Base-by-base conservation (phyloP, 1,140 invertebrate genomes). In the Stratiolaelaps scimitus region DNA sequence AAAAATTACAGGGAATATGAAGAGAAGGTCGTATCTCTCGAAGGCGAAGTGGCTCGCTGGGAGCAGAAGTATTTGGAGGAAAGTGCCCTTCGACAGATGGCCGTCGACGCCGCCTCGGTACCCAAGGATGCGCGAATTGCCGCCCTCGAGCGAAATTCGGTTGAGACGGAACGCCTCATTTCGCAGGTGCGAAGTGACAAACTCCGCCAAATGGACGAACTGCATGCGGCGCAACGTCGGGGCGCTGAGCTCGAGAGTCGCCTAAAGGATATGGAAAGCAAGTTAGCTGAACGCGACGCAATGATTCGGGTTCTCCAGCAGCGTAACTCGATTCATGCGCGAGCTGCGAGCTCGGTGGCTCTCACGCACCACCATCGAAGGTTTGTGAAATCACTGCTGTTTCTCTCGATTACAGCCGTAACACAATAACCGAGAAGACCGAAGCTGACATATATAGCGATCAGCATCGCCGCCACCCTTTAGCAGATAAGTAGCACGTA, bases 221-320 rank as follows among this genome's bases (percentile, higher is more conserved):
- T 89, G 15, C 86, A 89, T 74, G 83, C 83, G 13, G 72, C 73
- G 29, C 86, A 89, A 72, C 87, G 87, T 72, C 87, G 86, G 74
- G 80, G 86, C 6, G 84, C 86, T 28, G 88, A 91, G 74, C 76
- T 90, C 13, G 88, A 92, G 77, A 82, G 84, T 71, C 89, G 87
- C 73, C 81, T 90, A 66, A 89, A 89, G 77, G 86, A 89, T 75
- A 74, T 91, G 46, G 88, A 92, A 75, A 88, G 87, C 1, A 88
- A 89, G 73, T 78, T 92, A 65, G 86, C 86, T 0, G 88, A 92
- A 75, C 83, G 84, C 69, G 88, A 92, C 74, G 88, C 88, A 0
- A 90, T 92, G 86, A 89, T 92, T 68, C 83, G 85, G 69, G 87
- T 90, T 2, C 78, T 92, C 19, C 87, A 91, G 73, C 86, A 87